Conservation (phyloP, 2,113 vertebrate species). For the Hucho hucho region DNA sequence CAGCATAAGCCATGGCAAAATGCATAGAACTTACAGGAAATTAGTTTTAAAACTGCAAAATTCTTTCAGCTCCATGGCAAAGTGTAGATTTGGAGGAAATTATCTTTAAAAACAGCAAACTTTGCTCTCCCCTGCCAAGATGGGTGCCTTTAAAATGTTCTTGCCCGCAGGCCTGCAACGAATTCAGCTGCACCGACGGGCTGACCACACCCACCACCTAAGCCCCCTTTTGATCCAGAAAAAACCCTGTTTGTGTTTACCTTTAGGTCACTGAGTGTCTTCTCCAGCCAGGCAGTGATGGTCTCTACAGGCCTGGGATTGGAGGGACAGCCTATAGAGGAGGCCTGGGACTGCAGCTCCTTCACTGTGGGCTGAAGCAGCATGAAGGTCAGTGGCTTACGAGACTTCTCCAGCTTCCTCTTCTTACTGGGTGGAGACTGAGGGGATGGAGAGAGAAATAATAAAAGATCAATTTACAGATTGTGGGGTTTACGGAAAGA, state of each 20-base stretch:
- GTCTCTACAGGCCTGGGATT: slow-evolving; percentile 69
- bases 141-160: no score
- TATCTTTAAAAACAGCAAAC: no score
- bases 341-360: slow-evolving; percentile 80
- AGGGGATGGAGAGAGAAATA: slow-evolving; percentile 23
- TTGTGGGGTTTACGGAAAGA: not conserved
- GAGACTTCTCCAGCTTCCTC: slow-evolving; percentile 88
- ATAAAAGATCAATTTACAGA: not conserved
- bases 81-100: no score
- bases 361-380: slow-evolving; percentile 83
- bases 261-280: slow-evolving; percentile 87
- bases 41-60: no score
- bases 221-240: no score
- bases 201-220: no score
- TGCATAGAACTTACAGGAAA: no score
- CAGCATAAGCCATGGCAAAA: no score
- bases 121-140: no score
- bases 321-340: slow-evolving; percentile 61
- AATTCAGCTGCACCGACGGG: not conserved
- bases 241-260: slow-evolving; percentile 54
- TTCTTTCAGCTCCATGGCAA: no score
- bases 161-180: not conserved
- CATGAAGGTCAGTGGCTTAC: slow-evolving; percentile 90
- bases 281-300: slow-evolving; percentile 84
- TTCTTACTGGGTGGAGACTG: slow-evolving; percentile 94